Evolutionary conservation across 2,888 invertebrate species (phyloP), one percentile per base, ranked within the genome.

Genomic region (Helicoverpa assulta): DNA sequence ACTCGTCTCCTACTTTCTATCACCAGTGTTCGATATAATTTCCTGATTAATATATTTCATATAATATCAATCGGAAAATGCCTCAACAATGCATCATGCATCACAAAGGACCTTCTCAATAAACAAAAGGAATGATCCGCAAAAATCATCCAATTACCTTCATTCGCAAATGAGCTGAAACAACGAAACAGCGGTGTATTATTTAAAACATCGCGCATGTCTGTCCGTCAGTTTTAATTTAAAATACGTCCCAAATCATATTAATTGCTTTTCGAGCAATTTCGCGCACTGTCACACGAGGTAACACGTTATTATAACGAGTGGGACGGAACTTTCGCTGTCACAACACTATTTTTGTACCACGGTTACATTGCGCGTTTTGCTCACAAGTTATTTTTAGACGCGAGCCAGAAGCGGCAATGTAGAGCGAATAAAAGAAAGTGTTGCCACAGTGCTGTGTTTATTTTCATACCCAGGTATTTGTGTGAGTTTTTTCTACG

Each of bases 241-340:
- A 83, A 87, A 82, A 83, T 72, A 72, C 76, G 80, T 83, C 78
- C 73, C 77, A 82, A 79, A 74, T 76, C 84, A 84, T 88, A 91
- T 91, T 92, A 91, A 92, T 92, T 91, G 89, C 87, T 88, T 91
- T 91, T 90, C 89, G 89, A 86, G 89, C 89, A 92, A 93, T 93
- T 93, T 92, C 85, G 90, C 89, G 88, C 86, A 81, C 88, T 92
- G 91, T 91, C 92, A 90, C 88, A 86, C 88, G 89, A 87, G 86
- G 86, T 86, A 89, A 89, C 90, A 87, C 86, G 88, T 89, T 87
- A 88, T 88, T 89, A 82, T 72, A 61, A 53, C 73, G 70, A 85
- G 83, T 83, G 58, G 26, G 57, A 26, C 53, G 43, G 52, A 33
- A 61, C 58, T 86, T 86, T 84, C 80, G 80, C 66, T 59, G 75